Conservation (phyloP, 2,888 invertebrate genomes). For the Antheraea assamensis region DNA sequence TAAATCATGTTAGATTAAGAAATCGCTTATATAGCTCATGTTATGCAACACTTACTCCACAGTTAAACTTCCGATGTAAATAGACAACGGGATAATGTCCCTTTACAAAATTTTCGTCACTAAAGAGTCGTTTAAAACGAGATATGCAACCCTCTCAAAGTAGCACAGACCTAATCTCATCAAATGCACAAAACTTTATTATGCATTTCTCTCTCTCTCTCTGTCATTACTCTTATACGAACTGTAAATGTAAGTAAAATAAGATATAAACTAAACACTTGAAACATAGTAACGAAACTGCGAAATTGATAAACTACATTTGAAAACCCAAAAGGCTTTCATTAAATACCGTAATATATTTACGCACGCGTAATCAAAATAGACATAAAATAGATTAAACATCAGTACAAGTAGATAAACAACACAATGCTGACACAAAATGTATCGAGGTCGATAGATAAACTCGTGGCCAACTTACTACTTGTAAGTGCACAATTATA, state of each 20-base stretch:
- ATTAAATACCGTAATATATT: too few relatives aligned
- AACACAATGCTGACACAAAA: not conserved
- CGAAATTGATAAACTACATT: too few relatives aligned
- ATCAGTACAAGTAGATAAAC: not conserved
- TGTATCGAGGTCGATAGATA: slow-evolving; percentile 18
- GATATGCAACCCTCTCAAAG: not conserved
- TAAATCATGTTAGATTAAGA: too few relatives aligned
- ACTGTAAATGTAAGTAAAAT: too few relatives aligned
- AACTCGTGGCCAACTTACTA: not conserved
- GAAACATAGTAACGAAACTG: too few relatives aligned
- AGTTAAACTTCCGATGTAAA: not conserved
- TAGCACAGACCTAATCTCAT: not conserved
- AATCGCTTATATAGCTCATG: too few relatives aligned
- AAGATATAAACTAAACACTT: too few relatives aligned
- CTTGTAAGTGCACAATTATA: not conserved
- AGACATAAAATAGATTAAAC: not conserved
- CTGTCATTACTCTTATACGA: too few relatives aligned
- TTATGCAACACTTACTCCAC: not conserved
- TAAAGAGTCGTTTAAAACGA: not conserved
- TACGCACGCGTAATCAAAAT: not conserved
- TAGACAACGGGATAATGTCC: not conserved
- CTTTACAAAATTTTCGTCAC: not conserved
- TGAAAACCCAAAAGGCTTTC: too few relatives aligned
- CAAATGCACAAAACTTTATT: too few relatives aligned
- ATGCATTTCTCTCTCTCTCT: too few relatives aligned